Percentiles rank a stretch among this genome's conserved stretches.
phyloP scores from a whole-genome alignment of 2,113 vertebrate species.

The Microtus montanus region DNA sequence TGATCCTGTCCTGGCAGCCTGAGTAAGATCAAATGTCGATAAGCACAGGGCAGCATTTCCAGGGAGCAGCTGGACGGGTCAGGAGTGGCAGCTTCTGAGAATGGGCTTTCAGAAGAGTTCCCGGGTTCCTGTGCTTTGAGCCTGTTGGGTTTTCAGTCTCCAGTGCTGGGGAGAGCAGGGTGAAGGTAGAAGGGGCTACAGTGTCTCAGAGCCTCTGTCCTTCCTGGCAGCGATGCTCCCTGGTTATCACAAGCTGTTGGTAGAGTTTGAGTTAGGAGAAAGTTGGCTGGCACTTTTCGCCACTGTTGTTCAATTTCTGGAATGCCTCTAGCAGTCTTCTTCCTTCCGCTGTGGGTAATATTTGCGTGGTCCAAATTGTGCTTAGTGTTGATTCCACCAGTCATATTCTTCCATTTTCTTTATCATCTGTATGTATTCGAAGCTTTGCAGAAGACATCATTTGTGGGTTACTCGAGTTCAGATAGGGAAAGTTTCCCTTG shows the following conservation, averaged over 20 bases:
- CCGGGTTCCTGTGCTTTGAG: background rate
- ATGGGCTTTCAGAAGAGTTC: background rate
- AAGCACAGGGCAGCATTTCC: background rate
- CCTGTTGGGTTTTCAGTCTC: background rate
- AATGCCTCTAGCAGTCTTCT: background rate
- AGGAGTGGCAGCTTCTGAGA: background rate
- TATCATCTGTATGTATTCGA: background rate
- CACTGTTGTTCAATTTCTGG: background rate
- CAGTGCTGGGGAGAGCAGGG: background rate
- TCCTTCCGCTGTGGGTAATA: background rate
- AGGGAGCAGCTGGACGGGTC: background rate
- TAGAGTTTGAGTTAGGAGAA: background rate
- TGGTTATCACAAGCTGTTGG: background rate
- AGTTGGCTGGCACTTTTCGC: background rate
- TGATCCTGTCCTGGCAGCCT: background rate
- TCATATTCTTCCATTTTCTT: background rate
- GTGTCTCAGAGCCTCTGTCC: background rate
- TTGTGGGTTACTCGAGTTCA: background rate
- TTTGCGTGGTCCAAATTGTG: background rate
- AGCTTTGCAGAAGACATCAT: background rate
- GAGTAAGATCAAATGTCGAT: background rate
- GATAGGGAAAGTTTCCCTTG: background rate
- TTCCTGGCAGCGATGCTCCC: background rate
- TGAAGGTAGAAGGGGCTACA: background rate
- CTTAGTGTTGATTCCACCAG: background rate